Evolutionary conservation across 2,888 invertebrate genomes (phyloP), one percentile per base, ranked within the genome.

Genomic region (Pseudeuparius sepicola): DNA sequence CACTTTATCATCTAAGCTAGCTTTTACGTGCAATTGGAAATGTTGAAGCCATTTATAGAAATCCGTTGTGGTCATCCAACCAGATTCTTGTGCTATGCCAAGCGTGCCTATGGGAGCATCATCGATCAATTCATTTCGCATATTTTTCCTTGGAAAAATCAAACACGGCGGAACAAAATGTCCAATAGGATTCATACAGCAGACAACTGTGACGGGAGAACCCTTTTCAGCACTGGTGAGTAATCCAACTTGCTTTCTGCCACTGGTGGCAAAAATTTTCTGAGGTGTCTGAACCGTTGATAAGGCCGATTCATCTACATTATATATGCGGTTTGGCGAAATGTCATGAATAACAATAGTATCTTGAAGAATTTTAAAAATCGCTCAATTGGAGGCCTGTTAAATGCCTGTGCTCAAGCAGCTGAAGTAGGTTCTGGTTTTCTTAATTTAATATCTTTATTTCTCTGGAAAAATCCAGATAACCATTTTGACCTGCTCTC

Each of bases 41-140:
- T 29, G 29, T 14, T 6, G 5, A 29, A 29, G 29, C 29, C 14
- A 29, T 29, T 29, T 29, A 14, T 29, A 14, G 15, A 14, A 29
- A 6, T 14, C 6, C 14, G 12, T 14, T 9, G 10, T 29, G 10
- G 15, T 29, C 29, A 29, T 29, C 29, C 29, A 29, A 12, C 29
- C 29, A 10, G 13, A 29, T 6, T 29, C 12, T 29, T 29, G 15
- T 10, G 29, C 29, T 7, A 29, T 16, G 15, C 29, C 29, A 6
- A 29, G 14, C 6, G 13, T 29, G 29, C 14, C 29, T 6, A 14
- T 29, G 12, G 26, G 26, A 10, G 26, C 10, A n/a, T 12, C 7
- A 20, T 20, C 20, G 20, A 9, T 20, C 7, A 20, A 20, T 20
- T 26, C 26, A 7, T 26, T 26, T 26, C 11, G 7, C 10, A 26